Percentiles rank a stretch among this genome's conserved stretches.
Evolutionary conservation across 2,797 vertebrate genomes (phyloP).

Genomic region (Falco rusticolus): DNA sequence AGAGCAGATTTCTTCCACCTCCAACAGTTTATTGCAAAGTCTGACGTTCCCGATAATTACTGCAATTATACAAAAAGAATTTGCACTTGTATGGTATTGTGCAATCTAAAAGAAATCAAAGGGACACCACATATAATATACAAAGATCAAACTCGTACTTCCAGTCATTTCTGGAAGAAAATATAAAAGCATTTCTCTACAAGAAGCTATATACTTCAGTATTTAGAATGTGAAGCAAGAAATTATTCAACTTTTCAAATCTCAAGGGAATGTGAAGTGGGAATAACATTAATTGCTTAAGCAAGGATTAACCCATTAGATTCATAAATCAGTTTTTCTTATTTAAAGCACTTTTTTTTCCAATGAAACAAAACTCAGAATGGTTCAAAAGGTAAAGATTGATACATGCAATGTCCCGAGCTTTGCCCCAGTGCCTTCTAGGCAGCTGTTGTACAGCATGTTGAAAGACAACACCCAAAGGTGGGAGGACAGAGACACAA

Average conservation of each 20-base stretch:
- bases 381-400: background rate
- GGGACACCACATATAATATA: background rate
- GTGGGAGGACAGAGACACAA: background rate
- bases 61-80: background rate
- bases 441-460: background rate
- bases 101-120: background rate
- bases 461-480: conserved; percentile 1
- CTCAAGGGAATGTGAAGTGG: background rate
- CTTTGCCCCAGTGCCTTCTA: background rate
- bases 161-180: background rate
- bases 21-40: background rate
- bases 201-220: background rate
- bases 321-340: background rate
- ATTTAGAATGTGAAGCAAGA: background rate
- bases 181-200: background rate
- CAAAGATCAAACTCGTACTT: background rate
- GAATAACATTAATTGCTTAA: background rate
- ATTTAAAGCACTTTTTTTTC: background rate
- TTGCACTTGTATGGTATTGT: background rate
- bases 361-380: background rate
- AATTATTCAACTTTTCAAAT: background rate
- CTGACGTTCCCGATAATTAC: background rate
- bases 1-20: background rate
- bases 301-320: background rate
- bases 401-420: background rate